Conservation (phyloP, 2,797 vertebrate species). For the Rhinella marina region DNA sequence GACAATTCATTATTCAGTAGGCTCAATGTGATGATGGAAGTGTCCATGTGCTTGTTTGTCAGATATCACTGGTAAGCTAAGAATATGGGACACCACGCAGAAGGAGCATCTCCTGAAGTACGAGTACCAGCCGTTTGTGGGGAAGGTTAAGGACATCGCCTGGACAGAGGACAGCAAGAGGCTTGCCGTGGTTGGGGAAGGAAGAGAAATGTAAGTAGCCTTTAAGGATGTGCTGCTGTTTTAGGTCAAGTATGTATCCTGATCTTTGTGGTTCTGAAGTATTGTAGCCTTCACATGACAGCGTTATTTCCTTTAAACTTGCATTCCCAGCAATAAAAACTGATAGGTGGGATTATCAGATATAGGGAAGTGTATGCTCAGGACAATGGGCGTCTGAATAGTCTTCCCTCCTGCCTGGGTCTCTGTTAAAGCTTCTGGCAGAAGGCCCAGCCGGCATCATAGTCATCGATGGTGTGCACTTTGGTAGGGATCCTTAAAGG, state of each 20-base stretch:
- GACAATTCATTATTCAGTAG: neutral
- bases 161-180: constrained; percentile 98
- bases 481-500: no score
- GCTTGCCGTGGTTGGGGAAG: constrained; percentile 91
- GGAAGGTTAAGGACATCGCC: constrained; percentile 92
- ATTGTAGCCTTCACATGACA: no score
- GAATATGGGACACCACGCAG: constrained; percentile 99
- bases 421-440: no score
- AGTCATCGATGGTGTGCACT: no score
- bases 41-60: constrained; percentile 46
- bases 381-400: no score
- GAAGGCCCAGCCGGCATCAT: no score
- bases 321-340: no score
- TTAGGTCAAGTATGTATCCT: neutral
- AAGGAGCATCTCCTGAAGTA: constrained; percentile 95
- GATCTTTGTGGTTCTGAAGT: neutral
- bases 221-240: no score
- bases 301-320: no score
- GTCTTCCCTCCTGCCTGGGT: no score
- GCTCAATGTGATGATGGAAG: neutral
- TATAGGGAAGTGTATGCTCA: no score
- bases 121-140: constrained; percentile 91
- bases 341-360: no score
- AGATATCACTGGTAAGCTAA: constrained; percentile 92
- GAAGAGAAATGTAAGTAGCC: constrained; percentile 90